Evolutionary conservation across 1,140 invertebrate genomes (phyloP), one percentile per base, ranked within the genome.

Genomic region (Mamestra configurata): DNA sequence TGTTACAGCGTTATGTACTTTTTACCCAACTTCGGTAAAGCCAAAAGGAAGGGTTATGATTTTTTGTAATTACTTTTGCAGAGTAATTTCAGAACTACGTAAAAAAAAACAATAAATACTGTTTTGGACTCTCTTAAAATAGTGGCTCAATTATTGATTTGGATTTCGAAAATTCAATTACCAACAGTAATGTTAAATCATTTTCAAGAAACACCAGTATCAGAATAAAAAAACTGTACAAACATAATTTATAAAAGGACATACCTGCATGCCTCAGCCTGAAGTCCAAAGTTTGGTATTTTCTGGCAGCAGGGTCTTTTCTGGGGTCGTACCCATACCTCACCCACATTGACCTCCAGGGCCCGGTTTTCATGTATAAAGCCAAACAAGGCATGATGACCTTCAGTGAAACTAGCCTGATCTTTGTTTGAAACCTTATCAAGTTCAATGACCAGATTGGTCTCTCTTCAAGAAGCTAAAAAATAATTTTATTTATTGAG

Each of bases 271-370:
- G 95, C 89, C 98, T 96, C 37, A 98, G 92, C 83, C 98, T 96
- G 90, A 98, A 99, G 94, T 99, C 98, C 31, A 99, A 95, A 11
- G 97, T 97, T 81, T 99, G 98, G 92, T 98, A 99, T 55, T 96
- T 96, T 84, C 97, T 97, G 31, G 98, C 96, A 1, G 95, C 89
- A n/a, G 97, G 97, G 83, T 98, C 97, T 86, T 97, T 97, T 53
- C 97, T 95, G 0, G 98, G 98, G 95, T 99, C 98, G 87, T 98
- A 99, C 0, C 98, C 98, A 86, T 97, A 97, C 88, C 95, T 96
- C 0, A 98, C 97, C 97, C 98, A 99, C 88, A 98, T 96, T 59
- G 97, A 96, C 73, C 98, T 95, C 98, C 98, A 99, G 0, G 98
- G 98, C 0, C 99, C 98, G 83, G 96, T 97, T 13, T 96, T 95